A percentile compares a stretch with the other conserved stretches of the same genome.
phyloP scores from a whole-genome alignment of 2,113 vertebrate species.

The Myotis yumanensis region DNA sequence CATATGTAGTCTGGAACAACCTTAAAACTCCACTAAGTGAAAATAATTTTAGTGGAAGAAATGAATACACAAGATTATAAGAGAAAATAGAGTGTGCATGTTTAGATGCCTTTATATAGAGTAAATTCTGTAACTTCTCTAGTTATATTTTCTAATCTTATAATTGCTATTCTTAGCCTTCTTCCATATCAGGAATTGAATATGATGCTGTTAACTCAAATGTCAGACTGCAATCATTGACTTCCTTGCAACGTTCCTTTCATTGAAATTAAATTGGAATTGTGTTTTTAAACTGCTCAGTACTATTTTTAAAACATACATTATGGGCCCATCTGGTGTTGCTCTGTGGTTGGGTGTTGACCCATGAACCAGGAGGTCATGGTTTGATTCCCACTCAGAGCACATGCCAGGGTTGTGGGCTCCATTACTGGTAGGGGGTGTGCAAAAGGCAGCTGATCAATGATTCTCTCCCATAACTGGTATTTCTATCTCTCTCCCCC shows the following conservation, averaged over 20 bases:
- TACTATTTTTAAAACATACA: neutral
- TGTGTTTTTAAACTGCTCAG: neutral
- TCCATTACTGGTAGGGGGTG: no score
- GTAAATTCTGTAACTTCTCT: neutral
- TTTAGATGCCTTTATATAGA: neutral
- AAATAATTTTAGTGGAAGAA: slow-evolving; percentile 2
- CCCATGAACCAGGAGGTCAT: no score
- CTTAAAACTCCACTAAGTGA: neutral
- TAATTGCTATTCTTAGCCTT: neutral
- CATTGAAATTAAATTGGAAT: slow-evolving; percentile 37
- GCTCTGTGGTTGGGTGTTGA: no score
- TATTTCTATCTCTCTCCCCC: no score
- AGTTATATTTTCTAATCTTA: neutral
- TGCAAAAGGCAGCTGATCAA: no score
- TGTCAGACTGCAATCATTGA: neutral
- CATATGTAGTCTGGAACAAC: neutral
- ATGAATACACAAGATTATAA: neutral
- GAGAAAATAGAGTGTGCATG: neutral
- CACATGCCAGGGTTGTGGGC: no score
- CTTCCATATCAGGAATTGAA: neutral
- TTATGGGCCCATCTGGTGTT: no score
- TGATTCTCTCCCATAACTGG: no score
- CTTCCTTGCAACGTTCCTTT: neutral
- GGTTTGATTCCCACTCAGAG: no score
- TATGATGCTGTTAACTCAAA: slow-evolving; percentile 12